Conservation (phyloP, 37 sponge, comb jelly and placozoan genomes). For the Aplysina aerophoba region DNA sequence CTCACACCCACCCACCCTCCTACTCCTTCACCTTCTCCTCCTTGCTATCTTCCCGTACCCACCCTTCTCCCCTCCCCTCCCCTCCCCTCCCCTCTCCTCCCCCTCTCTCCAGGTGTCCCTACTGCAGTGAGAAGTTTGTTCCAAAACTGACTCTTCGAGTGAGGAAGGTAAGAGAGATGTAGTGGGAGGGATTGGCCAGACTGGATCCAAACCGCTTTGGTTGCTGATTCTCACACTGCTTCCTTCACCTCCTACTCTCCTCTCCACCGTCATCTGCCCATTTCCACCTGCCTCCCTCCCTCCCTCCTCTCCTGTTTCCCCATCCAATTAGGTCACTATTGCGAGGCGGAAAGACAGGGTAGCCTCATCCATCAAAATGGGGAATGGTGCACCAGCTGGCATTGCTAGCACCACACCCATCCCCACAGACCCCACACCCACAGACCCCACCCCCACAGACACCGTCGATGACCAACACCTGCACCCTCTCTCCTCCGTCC, state of each 20-base stretch:
- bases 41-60: not conserved
- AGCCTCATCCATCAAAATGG: constrained; percentile 8
- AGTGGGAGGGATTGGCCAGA: too few relatives aligned
- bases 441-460: not conserved
- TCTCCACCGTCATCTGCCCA: not conserved
- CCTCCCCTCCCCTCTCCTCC: not conserved
- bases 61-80: not conserved
- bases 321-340: too few relatives aligned
- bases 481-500: not conserved
- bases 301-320: not conserved
- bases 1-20: not conserved
- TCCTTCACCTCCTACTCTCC: not conserved
- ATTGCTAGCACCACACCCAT: too few relatives aligned
- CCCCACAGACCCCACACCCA: too few relatives aligned
- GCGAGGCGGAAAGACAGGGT: too few relatives aligned
- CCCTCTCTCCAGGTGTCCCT: constrained; percentile 30
- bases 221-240: not conserved
- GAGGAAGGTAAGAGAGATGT: constrained; percentile 6
- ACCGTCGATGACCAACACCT: not conserved
- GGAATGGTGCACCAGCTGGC: not conserved
- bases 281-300: not conserved
- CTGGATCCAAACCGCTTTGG: too few relatives aligned
- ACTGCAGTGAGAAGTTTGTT: constrained; percentile 22
- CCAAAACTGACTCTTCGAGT: constrained; percentile 27
- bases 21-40: not conserved